Conservation (phyloP, 2,797 vertebrate species). For the Enteromius treurensis region DNA sequence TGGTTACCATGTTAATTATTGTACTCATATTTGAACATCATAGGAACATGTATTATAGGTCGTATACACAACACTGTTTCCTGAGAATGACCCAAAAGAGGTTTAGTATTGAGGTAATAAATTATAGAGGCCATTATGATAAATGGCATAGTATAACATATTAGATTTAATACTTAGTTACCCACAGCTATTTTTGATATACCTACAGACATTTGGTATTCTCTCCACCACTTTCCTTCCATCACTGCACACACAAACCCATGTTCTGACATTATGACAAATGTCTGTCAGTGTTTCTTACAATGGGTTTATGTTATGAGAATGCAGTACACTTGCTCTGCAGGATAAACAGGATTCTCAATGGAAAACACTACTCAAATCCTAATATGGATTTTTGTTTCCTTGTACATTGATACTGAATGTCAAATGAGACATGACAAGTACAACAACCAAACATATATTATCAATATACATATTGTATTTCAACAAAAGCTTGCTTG, state of each 20-base stretch:
- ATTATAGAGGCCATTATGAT: background rate
- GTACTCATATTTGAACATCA: background rate
- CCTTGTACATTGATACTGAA: background rate
- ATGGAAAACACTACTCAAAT: background rate
- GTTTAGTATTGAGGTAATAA: background rate
- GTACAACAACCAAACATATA: background rate
- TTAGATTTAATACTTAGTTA: background rate
- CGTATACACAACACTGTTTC: background rate
- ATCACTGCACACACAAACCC: background rate
- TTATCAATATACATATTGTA: background rate
- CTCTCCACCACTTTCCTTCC: background rate
- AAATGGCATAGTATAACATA: background rate
- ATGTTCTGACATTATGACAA: slow-evolving; percentile 22
- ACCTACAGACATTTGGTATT: background rate
- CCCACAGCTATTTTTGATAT: background rate
- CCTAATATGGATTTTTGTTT: background rate
- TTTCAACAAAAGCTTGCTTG: background rate
- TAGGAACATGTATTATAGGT: background rate
- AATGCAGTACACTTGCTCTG: background rate
- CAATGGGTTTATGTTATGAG: background rate
- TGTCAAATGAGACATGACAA: background rate
- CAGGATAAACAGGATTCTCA: background rate
- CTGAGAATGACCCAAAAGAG: background rate
- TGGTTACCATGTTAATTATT: background rate
- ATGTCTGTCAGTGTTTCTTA: background rate